Conservation (phyloP, 1,140 invertebrate genomes). For the Drosophila serrata region DNA sequence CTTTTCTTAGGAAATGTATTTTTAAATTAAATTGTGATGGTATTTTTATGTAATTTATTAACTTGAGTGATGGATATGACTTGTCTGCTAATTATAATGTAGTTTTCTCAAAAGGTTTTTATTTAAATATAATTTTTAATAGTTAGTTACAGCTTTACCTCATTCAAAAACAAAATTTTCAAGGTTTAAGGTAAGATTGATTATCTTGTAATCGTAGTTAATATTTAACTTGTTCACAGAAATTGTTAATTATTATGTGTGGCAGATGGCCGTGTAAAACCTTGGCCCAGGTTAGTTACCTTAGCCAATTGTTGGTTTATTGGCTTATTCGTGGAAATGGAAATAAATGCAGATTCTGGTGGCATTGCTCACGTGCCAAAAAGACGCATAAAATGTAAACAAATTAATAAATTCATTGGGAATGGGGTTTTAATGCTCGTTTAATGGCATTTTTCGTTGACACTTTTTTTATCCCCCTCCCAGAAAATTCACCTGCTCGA, state of each 20-base stretch:
- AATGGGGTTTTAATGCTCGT: constrained; percentile 32
- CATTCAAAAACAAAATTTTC: no score
- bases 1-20: background rate
- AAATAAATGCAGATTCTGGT: constrained; percentile 17
- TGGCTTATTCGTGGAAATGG: constrained; percentile 8
- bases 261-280: constrained; percentile 17
- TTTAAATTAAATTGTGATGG: background rate
- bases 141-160: no score
- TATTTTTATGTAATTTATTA: background rate
- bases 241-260: constrained; percentile 17
- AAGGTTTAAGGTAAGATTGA: background rate
- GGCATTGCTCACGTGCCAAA: constrained; percentile 49
- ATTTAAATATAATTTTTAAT: background rate
- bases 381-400: constrained; percentile 41
- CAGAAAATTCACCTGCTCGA: constrained; percentile 24
- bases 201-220: background rate
- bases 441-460: constrained; percentile 47
- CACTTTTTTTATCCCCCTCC: constrained; percentile 6
- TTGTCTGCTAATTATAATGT: background rate
- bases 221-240: constrained; percentile 9
- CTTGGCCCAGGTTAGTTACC: constrained; percentile 60
- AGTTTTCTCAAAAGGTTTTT: background rate
- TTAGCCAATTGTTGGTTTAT: constrained; percentile 30
- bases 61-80: background rate
- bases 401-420: constrained; percentile 50